Percentiles rank a stretch among this genome's conserved stretches.
Conservation (phyloP, 2,113 vertebrate species). For the Columbina picui region DNA sequence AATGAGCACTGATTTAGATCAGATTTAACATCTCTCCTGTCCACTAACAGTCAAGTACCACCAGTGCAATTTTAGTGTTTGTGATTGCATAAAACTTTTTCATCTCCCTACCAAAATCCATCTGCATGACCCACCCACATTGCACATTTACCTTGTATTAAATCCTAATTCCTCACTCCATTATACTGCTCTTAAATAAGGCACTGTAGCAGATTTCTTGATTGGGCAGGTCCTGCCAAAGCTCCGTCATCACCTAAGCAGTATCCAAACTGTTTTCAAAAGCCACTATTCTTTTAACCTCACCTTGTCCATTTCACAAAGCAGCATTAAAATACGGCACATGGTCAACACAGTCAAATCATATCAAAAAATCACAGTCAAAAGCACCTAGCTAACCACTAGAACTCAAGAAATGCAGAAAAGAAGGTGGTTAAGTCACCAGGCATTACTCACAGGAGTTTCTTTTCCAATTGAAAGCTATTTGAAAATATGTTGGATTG, state of each 20-base stretch:
- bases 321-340: neutral
- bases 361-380: conserved; percentile 1
- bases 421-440: neutral
- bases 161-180: conserved; percentile 32
- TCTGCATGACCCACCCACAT: conserved; percentile 14
- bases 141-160: conserved; percentile 8
- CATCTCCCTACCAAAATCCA: neutral
- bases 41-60: conserved; percentile 37
- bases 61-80: conserved; percentile 4
- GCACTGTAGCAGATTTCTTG: neutral
- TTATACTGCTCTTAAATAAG: conserved; percentile 24
- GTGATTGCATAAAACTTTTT: conserved; percentile 3
- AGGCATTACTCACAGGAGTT: neutral
- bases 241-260: neutral
- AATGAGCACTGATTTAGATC: conserved; percentile 12
- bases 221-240: conserved; percentile 28
- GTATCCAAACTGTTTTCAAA: conserved; percentile 30
- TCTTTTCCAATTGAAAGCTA: neutral
- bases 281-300: neutral
- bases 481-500: neutral
- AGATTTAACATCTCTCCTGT: conserved; percentile 24
- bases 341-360: neutral
- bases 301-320: neutral
- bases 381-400: neutral
- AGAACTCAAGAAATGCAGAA: neutral